Conservation (phyloP, 2,797 vertebrate species). For the Sus cebifrons region DNA sequence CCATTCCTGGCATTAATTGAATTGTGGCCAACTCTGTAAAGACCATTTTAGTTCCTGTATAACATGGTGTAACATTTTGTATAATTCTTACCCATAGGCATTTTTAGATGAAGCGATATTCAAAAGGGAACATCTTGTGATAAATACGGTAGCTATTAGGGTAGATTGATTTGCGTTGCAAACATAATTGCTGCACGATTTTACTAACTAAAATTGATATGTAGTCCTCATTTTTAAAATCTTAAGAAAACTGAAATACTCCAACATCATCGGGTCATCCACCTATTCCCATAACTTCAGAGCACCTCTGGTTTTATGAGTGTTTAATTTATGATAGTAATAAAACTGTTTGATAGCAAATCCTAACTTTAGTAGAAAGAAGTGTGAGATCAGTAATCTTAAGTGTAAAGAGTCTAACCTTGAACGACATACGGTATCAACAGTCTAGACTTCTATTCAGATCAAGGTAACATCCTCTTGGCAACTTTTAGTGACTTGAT, state of each 20-base stretch:
- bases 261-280: slow-evolving; percentile 56
- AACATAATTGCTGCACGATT: slow-evolving; percentile 60
- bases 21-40: slow-evolving; percentile 67
- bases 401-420: background rate
- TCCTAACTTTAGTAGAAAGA: slow-evolving; percentile 24
- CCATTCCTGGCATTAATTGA: slow-evolving; percentile 77
- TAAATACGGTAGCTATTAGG: slow-evolving; percentile 25
- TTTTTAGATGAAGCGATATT: slow-evolving; percentile 79
- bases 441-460: background rate
- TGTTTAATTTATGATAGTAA: slow-evolving; percentile 62
- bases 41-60: slow-evolving; percentile 61
- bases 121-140: slow-evolving; percentile 73
- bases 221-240: slow-evolving; percentile 18
- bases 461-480: background rate
- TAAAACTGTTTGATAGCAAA: slow-evolving; percentile 52
- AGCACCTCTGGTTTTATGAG: slow-evolving; percentile 29
- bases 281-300: slow-evolving; percentile 56
- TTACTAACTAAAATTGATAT: slow-evolving; percentile 60
- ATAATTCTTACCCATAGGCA: slow-evolving; percentile 73
- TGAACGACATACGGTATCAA: background rate
- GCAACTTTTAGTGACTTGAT: background rate
- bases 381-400: slow-evolving; percentile 59
- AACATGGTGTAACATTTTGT: slow-evolving; percentile 43
- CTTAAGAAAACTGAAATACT: background rate
- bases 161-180: background rate